A percentile compares a stretch with the other conserved stretches of the same genome.
phyloP scores from a whole-genome alignment of 1,140 invertebrate genomes.

The Batillaria attramentaria region DNA sequence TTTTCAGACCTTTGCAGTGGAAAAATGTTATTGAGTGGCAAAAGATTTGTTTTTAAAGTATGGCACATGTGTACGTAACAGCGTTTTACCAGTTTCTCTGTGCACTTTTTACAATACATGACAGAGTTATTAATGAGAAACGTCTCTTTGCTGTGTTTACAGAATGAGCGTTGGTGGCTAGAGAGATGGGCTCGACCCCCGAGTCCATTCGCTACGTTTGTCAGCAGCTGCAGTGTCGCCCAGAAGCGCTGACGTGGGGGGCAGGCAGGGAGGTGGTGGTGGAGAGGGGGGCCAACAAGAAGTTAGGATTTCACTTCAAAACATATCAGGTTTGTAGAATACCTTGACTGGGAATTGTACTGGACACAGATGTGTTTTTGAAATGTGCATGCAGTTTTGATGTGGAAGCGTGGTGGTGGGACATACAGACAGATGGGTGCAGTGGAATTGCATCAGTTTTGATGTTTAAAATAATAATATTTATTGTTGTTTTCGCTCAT shows the following conservation, averaged over 20 bases:
- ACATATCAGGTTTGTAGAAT: constrained; percentile 3
- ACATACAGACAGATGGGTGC: background rate
- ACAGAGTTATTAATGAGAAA: background rate
- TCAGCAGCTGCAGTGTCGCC: constrained; percentile 6
- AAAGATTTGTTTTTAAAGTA: background rate
- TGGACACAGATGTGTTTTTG: no score
- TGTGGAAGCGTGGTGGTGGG: background rate
- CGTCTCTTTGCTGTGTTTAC: background rate
- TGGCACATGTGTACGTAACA: background rate
- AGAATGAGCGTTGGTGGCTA: constrained; percentile 19
- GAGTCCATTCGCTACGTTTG: constrained; percentile 21
- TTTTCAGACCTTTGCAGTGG: background rate
- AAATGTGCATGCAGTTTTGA: no score
- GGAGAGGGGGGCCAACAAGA: constrained; percentile 2
- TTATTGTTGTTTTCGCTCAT: background rate
- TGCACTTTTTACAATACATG: no score
- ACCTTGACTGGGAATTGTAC: background rate
- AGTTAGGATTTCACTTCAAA: constrained; percentile 30
- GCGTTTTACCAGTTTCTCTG: background rate
- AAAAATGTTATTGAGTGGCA: background rate
- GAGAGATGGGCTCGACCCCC: constrained; percentile 21
- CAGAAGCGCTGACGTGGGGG: background rate
- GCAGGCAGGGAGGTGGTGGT: background rate
- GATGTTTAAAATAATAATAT: background rate
- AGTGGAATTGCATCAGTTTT: background rate